Conservation (phyloP, 2,888 invertebrate genomes). For the Xestia xanthographa region DNA sequence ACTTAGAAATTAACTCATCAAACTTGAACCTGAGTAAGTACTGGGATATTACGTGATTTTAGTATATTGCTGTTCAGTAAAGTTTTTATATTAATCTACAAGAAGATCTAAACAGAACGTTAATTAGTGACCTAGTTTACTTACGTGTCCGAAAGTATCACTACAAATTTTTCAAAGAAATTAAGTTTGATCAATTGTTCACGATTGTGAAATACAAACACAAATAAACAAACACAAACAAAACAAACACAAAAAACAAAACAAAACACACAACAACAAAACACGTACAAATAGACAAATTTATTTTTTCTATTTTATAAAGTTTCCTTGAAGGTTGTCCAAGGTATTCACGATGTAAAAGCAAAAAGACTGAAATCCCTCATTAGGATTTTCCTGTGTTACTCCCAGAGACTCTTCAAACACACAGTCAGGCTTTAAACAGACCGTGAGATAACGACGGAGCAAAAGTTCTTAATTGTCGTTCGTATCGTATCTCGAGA, state of each 20-base stretch:
- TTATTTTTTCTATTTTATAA: background rate
- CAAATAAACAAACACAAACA: too few relatives aligned
- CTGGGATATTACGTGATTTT: constrained; percentile 2
- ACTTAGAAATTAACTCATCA: constrained; percentile 17
- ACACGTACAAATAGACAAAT: background rate
- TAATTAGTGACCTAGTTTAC: background rate
- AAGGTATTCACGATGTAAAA: constrained; percentile 16
- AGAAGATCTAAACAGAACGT: background rate
- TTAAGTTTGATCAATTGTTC: background rate
- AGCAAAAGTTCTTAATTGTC: constrained; percentile 65
- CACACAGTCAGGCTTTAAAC: constrained; percentile 45
- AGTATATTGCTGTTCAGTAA: constrained; percentile 1
- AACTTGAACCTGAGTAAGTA: constrained; percentile 13
- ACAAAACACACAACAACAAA: too few relatives aligned
- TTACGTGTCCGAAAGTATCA: background rate
- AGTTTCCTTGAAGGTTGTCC: background rate
- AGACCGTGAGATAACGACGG: constrained; percentile 47
- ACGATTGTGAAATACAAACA: constrained; percentile 3
- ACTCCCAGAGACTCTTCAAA: constrained; percentile 38
- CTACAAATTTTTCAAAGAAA: background rate
- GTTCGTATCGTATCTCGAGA: constrained; percentile 45
- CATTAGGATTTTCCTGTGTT: constrained; percentile 31
- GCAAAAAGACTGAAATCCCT: constrained; percentile 12
- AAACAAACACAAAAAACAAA: too few relatives aligned
- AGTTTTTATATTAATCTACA: constrained; percentile 16